Percentiles rank a stretch among this genome's conserved stretches.
Evolutionary conservation across 2,113 vertebrate species (phyloP).

Genomic region (Aepyceros melampus): DNA sequence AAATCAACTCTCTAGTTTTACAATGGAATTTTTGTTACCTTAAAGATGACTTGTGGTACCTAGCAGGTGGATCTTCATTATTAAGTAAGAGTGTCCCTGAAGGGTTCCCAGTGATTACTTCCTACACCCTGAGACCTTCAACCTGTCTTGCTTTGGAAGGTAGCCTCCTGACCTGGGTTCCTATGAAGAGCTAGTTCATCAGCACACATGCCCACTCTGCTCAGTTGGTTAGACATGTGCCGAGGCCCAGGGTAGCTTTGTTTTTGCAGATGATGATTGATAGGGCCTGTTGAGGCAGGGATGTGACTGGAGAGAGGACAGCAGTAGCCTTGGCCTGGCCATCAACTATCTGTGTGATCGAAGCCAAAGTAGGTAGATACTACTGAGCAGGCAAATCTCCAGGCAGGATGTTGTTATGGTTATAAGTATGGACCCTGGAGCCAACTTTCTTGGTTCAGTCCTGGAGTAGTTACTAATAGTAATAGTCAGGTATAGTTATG

Average conservation of each 20-base stretch:
- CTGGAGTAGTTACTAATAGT: no score
- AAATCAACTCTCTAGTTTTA: no score
- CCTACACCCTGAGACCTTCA: fast-evolving
- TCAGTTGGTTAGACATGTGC: no score
- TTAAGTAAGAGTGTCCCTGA: fast-evolving
- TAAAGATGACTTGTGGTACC: fast-evolving
- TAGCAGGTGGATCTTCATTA: no score
- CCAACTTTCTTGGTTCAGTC: fast-evolving
- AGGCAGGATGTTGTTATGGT: neutral
- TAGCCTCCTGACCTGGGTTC: no score
- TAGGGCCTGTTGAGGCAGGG: no score
- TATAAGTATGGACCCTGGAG: neutral
- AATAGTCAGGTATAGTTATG: no score
- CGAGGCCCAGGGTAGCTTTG: no score
- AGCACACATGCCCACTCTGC: fast-evolving
- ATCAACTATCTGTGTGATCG: fast-evolving
- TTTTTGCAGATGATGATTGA: no score
- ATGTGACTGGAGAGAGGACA: no score
- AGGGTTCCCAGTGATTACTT: no score
- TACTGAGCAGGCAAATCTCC: neutral
- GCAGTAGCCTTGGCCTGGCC: no score
- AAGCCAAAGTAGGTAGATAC: fast-evolving
- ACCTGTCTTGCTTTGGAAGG: fast-evolving
- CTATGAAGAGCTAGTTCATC: fast-evolving
- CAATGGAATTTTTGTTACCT: fast-evolving